Percentiles rank a stretch among this genome's conserved stretches.
phyloP scores from a whole-genome alignment of 2,113 vertebrate genomes.

The Puma concolor region DNA sequence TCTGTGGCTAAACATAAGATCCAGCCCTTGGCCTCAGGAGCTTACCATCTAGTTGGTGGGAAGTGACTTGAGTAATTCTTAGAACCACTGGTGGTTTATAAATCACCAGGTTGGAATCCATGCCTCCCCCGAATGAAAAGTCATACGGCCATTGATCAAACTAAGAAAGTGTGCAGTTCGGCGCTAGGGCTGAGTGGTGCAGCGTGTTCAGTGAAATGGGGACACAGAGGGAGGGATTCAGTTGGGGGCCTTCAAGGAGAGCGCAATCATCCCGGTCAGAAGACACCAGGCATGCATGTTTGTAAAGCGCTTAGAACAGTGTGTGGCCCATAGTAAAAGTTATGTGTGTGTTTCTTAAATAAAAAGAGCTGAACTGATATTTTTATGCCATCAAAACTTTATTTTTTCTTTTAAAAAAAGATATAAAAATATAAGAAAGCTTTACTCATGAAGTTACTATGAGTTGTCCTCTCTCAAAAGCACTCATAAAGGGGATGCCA shows the following conservation, averaged over 20 bases:
- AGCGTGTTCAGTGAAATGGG: neutral
- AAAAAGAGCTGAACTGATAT: neutral
- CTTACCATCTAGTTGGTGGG: neutral
- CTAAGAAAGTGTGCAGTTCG: neutral
- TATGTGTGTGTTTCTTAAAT: slow-evolving; percentile 2
- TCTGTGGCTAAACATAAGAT: neutral
- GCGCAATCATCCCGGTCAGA: neutral
- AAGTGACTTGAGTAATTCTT: slow-evolving; percentile 2
- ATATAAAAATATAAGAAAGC: neutral
- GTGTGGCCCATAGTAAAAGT: neutral
- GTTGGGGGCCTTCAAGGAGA: neutral
- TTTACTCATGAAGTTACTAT: neutral
- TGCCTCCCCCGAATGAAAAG: neutral
- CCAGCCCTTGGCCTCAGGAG: neutral
- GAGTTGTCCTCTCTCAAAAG: neutral
- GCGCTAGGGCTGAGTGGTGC: neutral
- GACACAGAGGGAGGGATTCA: neutral
- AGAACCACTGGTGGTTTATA: slow-evolving; percentile 11
- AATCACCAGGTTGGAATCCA: neutral
- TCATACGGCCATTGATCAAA: neutral
- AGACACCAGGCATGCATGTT: neutral
- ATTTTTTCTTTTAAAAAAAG: slow-evolving; percentile 24
- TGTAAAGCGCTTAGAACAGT: neutral
- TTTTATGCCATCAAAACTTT: slow-evolving; percentile 57
- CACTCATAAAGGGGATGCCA: neutral